Conservation (phyloP, 2,888 invertebrate genomes). For the Stenotaenia linearis region DNA sequence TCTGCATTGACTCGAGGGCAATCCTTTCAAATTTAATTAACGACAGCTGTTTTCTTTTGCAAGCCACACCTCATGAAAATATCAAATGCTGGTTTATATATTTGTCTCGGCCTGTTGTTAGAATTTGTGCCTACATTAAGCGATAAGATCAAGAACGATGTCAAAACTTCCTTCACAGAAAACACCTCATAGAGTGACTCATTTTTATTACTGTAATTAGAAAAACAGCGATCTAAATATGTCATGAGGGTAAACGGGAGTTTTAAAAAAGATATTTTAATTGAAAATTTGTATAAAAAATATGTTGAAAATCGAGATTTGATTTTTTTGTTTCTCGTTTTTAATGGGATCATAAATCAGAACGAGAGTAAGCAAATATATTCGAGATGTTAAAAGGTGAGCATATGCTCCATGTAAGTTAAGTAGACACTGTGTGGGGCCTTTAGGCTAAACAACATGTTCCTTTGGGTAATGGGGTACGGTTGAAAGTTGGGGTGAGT, state of each 20-base stretch:
- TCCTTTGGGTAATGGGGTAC: not conserved
- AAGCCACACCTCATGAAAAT: not conserved
- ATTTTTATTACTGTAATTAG: not conserved
- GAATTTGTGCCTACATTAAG: not conserved
- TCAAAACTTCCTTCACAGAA: not conserved
- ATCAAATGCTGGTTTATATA: not conserved
- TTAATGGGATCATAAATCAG: not conserved
- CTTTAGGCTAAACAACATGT: not conserved
- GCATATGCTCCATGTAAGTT: constrained; percentile 9
- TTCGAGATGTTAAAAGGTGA: constrained; percentile 4
- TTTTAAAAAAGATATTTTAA: no score
- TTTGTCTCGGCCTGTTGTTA: not conserved
- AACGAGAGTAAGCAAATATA: not conserved
- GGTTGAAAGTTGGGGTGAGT: not conserved
- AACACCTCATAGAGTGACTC: not conserved
- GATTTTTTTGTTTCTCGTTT: no score
- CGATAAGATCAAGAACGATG: not conserved
- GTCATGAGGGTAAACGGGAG: not conserved
- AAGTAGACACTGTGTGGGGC: constrained; percentile 9
- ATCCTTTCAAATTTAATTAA: constrained; percentile 9
- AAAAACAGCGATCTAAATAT: not conserved
- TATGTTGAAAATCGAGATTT: not conserved
- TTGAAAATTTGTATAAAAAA: no score
- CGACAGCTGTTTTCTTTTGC: not conserved
- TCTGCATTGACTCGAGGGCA: not conserved